Conservation (phyloP, 2,888 invertebrate species). For the Noctua comes region DNA sequence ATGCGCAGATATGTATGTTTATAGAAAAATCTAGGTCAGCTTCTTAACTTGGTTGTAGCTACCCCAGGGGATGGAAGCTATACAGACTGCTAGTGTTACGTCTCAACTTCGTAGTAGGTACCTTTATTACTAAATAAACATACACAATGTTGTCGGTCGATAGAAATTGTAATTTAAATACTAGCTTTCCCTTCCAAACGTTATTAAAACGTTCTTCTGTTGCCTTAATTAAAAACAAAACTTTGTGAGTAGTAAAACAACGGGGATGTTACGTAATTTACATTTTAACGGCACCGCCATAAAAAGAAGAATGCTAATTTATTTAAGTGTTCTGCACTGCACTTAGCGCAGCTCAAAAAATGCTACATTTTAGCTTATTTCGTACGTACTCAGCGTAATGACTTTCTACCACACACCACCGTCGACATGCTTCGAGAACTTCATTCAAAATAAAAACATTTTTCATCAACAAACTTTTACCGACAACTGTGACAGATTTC, state of each 20-base stretch:
- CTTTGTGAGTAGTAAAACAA: slow-evolving; percentile 51
- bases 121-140: slow-evolving; percentile 18
- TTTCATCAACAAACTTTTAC: slow-evolving; percentile 2
- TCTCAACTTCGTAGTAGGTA: slow-evolving; percentile 7
- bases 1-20: slow-evolving; percentile 15
- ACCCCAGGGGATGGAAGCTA: slow-evolving; percentile 5
- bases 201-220: slow-evolving; percentile 42
- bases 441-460: slow-evolving; percentile 15
- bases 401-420: slow-evolving; percentile 12
- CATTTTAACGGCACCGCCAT: slow-evolving; percentile 50
- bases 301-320: slow-evolving; percentile 63
- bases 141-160: slow-evolving; percentile 5
- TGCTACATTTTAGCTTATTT: slow-evolving; percentile 44
- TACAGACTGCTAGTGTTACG: slow-evolving; percentile 7
- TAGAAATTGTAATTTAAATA: slow-evolving; percentile 40
- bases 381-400: slow-evolving; percentile 41
- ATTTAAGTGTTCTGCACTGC: slow-evolving; percentile 54
- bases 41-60: slow-evolving; percentile 23
- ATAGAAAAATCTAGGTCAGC: slow-evolving; percentile 48
- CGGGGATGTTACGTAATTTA: slow-evolving; percentile 51
- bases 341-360: slow-evolving; percentile 51
- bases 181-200: slow-evolving; percentile 16
- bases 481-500: background rate
- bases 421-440: background rate
- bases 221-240: slow-evolving; percentile 58